Conservation (phyloP, 2,888 invertebrate species). For the Apodemia mormo region DNA sequence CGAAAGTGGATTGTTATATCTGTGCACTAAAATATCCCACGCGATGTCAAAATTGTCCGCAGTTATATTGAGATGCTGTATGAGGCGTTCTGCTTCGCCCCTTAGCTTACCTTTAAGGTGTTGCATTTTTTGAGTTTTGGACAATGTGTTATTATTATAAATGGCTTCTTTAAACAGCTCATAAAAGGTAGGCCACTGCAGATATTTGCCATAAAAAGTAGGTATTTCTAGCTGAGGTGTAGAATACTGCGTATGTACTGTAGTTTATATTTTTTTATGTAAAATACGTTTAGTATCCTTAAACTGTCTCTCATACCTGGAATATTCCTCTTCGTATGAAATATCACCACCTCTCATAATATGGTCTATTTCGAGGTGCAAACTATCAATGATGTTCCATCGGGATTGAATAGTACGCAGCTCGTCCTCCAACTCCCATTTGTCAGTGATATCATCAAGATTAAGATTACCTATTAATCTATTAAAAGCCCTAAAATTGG, state of each 20-base stretch:
- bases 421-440: neutral
- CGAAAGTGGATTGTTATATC: slow-evolving; percentile 34
- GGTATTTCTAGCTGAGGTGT: slow-evolving; percentile 32
- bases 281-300: slow-evolving; percentile 20
- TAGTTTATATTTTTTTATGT: slow-evolving; percentile 19
- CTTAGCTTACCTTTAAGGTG: too few relatives aligned
- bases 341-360: slow-evolving; percentile 1
- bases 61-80: slow-evolving; percentile 31
- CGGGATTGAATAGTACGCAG: neutral
- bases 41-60: slow-evolving; percentile 18
- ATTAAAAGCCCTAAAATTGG: slow-evolving; percentile 27
- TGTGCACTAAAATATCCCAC: slow-evolving; percentile 36
- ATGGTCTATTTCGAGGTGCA: neutral
- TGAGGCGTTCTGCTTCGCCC: too few relatives aligned
- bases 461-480: slow-evolving; percentile 16
- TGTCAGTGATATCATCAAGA: slow-evolving; percentile 6
- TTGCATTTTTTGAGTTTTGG: too few relatives aligned
- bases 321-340: neutral
- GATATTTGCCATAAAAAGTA: slow-evolving; percentile 31
- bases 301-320: neutral
- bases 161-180: slow-evolving; percentile 34
- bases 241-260: slow-evolving; percentile 21
- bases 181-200: slow-evolving; percentile 32
- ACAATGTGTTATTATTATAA: too few relatives aligned
- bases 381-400: neutral